Evolutionary conservation across 2,113 vertebrate species (phyloP).

Genomic region (Thymallus thymallus): DNA sequence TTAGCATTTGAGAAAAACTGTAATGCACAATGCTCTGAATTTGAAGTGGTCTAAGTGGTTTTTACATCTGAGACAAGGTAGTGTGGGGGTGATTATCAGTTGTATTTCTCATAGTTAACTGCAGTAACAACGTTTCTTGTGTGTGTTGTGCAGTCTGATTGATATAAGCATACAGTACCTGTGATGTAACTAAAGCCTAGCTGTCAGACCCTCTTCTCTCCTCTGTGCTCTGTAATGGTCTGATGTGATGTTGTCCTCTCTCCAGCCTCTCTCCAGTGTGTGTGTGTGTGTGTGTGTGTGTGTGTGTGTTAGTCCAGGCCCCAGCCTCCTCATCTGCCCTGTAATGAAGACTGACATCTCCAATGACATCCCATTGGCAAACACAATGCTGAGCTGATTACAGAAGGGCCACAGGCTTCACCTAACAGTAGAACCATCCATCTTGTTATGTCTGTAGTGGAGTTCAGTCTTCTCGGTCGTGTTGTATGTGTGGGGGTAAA

Average conservation of each 20-base stretch:
- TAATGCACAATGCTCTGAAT: too few species aligned
- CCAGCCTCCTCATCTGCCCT: not conserved
- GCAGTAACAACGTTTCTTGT: not conserved
- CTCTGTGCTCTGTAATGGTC: not conserved
- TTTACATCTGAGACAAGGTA: too few species aligned
- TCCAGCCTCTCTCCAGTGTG: not conserved
- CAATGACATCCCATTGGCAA: conserved; percentile 8
- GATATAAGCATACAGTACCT: not conserved
- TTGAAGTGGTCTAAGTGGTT: not conserved
- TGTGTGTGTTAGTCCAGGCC: not conserved
- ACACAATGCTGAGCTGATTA: conserved; percentile 3
- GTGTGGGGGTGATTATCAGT: too few species aligned
- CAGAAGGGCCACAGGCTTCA: not conserved
- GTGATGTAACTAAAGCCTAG: not conserved
- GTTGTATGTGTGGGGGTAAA: not conserved
- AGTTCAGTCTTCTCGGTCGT: not conserved
- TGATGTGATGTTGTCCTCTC: not conserved
- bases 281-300: not conserved
- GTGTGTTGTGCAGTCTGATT: not conserved
- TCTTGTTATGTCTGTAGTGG: not conserved
- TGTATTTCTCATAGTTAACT: not conserved
- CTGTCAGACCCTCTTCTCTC: not conserved
- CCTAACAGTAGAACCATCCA: not conserved
- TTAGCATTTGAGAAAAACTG: too few species aligned
- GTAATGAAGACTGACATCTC: conserved; percentile 2